Percentiles rank a stretch among this genome's conserved stretches.
Conservation (phyloP, 2,797 vertebrate species). For the Hylomyscus alleni region DNA sequence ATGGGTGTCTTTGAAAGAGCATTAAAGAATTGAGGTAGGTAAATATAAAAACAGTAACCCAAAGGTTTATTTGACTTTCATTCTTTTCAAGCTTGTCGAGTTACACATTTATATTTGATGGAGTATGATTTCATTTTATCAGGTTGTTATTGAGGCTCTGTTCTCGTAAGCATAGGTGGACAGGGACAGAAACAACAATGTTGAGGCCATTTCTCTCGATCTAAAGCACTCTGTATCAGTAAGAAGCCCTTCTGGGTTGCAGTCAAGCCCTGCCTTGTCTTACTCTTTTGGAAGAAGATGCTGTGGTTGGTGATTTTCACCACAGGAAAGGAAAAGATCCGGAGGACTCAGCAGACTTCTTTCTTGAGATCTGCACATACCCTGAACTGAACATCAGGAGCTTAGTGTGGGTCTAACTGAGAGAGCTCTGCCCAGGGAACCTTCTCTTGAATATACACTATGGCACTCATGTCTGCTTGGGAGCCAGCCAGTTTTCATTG, state of each 20-base stretch:
- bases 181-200: conserved; percentile 37
- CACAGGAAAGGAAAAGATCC: neutral
- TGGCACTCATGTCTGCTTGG: neutral
- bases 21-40: neutral
- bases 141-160: conserved; percentile 47
- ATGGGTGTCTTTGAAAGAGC: neutral
- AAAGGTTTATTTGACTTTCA: neutral
- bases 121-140: conserved; percentile 51
- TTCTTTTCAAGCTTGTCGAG: neutral
- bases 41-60: neutral
- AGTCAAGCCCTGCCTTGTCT: neutral
- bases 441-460: neutral
- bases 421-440: neutral
- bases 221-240: neutral
- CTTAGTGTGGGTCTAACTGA: neutral
- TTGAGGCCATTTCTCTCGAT: neutral
- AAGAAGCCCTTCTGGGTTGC: neutral
- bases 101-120: conserved; percentile 37
- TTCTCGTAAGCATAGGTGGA: neutral
- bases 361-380: neutral
- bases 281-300: neutral
- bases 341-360: accelerated
- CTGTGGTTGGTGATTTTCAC: neutral
- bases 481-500: neutral
- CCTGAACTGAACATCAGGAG: neutral